These are phyloP conservation scores for Macroramphosus scolopax DNA, from an alignment of 2,797 vertebrate genomes.

Conservation along the genomic window DNA sequence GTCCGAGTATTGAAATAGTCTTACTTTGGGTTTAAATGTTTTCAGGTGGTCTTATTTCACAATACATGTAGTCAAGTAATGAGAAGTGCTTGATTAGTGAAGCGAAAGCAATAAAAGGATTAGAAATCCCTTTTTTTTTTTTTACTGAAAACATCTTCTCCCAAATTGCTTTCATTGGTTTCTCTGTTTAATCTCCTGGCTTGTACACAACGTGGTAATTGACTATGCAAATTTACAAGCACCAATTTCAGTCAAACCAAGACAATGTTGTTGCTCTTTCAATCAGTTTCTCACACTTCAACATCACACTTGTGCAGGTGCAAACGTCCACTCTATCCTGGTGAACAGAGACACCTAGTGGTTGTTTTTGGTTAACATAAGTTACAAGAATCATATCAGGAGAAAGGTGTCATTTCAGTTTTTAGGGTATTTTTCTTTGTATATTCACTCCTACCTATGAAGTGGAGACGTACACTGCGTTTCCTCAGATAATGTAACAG, in stretches of 20 bases:
- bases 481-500: too few relatives aligned
- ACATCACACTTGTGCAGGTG: background rate
- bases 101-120: slow-evolving; percentile 1
- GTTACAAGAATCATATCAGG: too few relatives aligned
- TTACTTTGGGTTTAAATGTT: too few relatives aligned
- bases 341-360: slow-evolving; percentile 66
- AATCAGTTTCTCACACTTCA: slow-evolving; percentile 3
- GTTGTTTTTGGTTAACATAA: slow-evolving; percentile 2
- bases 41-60: too few relatives aligned
- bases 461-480: slow-evolving; percentile 45
- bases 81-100: too few relatives aligned
- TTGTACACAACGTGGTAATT: slow-evolving; percentile 34
- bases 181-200: slow-evolving; percentile 20
- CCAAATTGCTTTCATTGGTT: slow-evolving; percentile 25
- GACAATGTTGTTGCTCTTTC: too few relatives aligned
- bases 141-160: background rate
- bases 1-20: too few relatives aligned
- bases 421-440: too few relatives aligned
- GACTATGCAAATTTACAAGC: slow-evolving; percentile 34
- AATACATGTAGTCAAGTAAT: too few relatives aligned
- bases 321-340: slow-evolving; percentile 24
- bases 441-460: too few relatives aligned
- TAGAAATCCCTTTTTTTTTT: background rate
- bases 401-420: too few relatives aligned
- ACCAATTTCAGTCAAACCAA: too few relatives aligned